Conservation (phyloP, 2,113 vertebrate species). For the Lagopus leucura region DNA sequence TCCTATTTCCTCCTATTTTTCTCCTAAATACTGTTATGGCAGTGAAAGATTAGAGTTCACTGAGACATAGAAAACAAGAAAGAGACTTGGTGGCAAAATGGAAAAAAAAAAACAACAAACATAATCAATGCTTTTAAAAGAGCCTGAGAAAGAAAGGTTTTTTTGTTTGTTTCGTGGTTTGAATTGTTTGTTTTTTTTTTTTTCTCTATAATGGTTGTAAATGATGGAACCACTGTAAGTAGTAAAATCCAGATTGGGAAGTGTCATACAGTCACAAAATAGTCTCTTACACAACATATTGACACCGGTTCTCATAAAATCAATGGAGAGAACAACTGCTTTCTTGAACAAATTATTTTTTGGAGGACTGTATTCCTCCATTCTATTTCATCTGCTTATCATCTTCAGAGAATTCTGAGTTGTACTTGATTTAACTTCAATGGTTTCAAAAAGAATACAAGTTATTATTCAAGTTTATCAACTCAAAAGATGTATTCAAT, state of each 20-base stretch:
- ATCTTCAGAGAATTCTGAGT: conserved; percentile 14
- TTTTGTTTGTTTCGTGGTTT: too few relatives aligned
- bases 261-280: neutral
- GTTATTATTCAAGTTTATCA: neutral
- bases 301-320: conserved; percentile 10
- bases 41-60: neutral
- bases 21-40: neutral
- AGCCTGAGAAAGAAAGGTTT: neutral
- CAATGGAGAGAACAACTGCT: neutral
- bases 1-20: neutral
- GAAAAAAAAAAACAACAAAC: neutral
- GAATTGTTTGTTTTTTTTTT: neutral
- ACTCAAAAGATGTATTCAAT: too few relatives aligned
- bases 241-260: neutral
- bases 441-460: neutral
- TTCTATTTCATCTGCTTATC: conserved; percentile 17
- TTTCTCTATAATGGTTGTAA: neutral
- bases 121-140: neutral
- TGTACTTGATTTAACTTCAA: neutral
- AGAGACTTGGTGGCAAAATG: neutral
- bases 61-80: neutral
- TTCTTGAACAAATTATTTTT: conserved; percentile 33
- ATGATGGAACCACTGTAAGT: neutral
- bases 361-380: neutral
- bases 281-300: neutral